A percentile compares a stretch with the other conserved stretches of the same genome.
Evolutionary conservation across 2,888 invertebrate species (phyloP).

Genomic region (Campoplex capitator): DNA sequence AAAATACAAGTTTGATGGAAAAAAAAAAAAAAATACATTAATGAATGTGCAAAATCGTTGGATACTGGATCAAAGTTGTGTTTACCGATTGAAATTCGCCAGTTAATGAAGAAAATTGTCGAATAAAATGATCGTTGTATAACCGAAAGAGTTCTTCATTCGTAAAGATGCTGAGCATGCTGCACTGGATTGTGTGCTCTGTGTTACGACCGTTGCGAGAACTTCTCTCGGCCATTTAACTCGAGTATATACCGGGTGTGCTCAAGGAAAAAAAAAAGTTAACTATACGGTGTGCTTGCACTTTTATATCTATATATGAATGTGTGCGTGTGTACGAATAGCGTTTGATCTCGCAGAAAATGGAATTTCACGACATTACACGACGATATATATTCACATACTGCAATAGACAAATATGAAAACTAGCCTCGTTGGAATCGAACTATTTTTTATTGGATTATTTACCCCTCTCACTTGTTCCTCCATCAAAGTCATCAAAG

Average conservation of each 20-base stretch:
- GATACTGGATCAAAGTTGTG: too few relatives aligned
- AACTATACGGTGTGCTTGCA: not conserved
- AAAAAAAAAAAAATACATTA: too few relatives aligned
- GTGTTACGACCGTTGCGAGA: slow-evolving; percentile 45
- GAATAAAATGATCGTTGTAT: not conserved
- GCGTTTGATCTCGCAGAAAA: slow-evolving; percentile 15
- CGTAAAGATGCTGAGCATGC: not conserved
- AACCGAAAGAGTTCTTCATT: not conserved
- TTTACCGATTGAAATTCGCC: not conserved
- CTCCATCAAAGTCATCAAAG: not conserved
- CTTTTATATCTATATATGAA: not conserved
- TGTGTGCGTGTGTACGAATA: not conserved
- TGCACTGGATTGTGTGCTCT: slow-evolving; percentile 3
- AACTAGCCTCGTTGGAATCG: not conserved
- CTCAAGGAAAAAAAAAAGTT: slow-evolving; percentile 28
- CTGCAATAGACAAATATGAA: not conserved
- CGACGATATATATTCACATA: slow-evolving; percentile 27
- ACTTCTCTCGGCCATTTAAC: slow-evolving; percentile 57
- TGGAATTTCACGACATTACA: slow-evolving; percentile 34
- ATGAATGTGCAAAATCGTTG: too few relatives aligned
- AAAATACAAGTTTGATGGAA: too few relatives aligned
- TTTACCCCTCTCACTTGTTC: not conserved
- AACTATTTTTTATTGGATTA: not conserved
- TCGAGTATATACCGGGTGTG: slow-evolving; percentile 54
- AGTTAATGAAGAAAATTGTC: not conserved